Base-by-base conservation (phyloP, 2,797 vertebrate genomes). In the Parambassis ranga region DNA sequence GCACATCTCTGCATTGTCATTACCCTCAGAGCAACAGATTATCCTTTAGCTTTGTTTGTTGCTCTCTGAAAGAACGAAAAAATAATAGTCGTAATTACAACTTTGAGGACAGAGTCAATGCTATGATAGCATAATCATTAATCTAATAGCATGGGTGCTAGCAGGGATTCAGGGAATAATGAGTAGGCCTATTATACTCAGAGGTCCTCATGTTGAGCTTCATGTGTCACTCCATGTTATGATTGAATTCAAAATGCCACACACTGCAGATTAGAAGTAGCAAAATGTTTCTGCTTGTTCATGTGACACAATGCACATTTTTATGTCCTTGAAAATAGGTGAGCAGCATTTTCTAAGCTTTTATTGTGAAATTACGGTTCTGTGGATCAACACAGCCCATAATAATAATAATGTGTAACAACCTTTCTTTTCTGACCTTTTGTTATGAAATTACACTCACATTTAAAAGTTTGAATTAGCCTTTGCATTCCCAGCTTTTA, bases 41-140 rank as follows among this genome's bases (percentile, higher is more conserved):
- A 85, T 61, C 75, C 82, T 83, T 59, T 78, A 70, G 64, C 74
- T 77, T 82, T 84, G 78, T 85, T 86, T 87, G 77, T 87, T 76
- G 71, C 70, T 81, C 67, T 44, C 31, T 1, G 39, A 49, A 57
- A 57, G 36, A 23, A 53, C 32, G 23, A 11, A 27, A 23, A 30
- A 14, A 4, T n/a, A 23, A 20, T 43, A 42, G 44, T 70, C 83
- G 59, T 79, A 82, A 86, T 87, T 82, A 71, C 75, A 65, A 30
- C 79, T 67, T 72, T 59, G 61, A 73, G 55, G 65, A 81, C 56
- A 26, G 47, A 69, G 41, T 65, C 9, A 11, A 68, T 36, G 16
- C 71, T 50, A 32, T 43, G 53, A 73, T 62, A 6, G 52, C 49
- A 46, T 53, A 69, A 71, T 77, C 71, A 80, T 78, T 82, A 65